phyloP scores from a whole-genome alignment of 1,140 invertebrate genomes.

The Anastatus disparis region DNA sequence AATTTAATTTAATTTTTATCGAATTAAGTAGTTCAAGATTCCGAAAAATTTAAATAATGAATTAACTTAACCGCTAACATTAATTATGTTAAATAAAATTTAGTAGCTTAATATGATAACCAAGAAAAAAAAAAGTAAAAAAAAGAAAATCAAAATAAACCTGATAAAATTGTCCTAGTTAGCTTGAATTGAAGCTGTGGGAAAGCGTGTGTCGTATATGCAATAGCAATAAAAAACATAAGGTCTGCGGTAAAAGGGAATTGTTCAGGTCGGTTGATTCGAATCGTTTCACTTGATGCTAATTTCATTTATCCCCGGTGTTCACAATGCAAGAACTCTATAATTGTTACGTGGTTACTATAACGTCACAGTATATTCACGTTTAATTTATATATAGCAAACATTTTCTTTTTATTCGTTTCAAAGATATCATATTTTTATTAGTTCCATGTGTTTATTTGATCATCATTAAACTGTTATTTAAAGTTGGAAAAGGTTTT shows the following conservation, averaged over 20 bases:
- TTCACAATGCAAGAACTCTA: background rate
- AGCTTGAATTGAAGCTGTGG: constrained; percentile 24
- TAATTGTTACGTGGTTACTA: constrained; percentile 19
- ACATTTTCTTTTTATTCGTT: too few species aligned
- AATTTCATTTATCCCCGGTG: constrained; percentile 31
- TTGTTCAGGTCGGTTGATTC: constrained; percentile 22
- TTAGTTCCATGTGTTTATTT: too few species aligned
- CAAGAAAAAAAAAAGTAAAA: background rate
- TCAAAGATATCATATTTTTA: too few species aligned
- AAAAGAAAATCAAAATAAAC: background rate
- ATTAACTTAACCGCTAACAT: too few species aligned
- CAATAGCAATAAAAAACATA: constrained; percentile 13
- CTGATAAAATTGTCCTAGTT: background rate
- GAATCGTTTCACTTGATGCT: constrained; percentile 12
- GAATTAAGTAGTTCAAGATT: too few species aligned
- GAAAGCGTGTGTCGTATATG: constrained; percentile 4
- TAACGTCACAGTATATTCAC: constrained; percentile 26
- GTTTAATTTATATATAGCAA: too few species aligned
- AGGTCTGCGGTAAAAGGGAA: background rate
- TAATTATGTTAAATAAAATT: background rate
- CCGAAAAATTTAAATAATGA: too few species aligned
- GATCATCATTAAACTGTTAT: too few species aligned
- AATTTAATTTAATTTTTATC: too few species aligned
- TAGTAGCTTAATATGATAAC: too few species aligned
- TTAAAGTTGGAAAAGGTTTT: too few species aligned